Base-by-base conservation (phyloP, 2,888 invertebrate species). In the Adela reaumurella region DNA sequence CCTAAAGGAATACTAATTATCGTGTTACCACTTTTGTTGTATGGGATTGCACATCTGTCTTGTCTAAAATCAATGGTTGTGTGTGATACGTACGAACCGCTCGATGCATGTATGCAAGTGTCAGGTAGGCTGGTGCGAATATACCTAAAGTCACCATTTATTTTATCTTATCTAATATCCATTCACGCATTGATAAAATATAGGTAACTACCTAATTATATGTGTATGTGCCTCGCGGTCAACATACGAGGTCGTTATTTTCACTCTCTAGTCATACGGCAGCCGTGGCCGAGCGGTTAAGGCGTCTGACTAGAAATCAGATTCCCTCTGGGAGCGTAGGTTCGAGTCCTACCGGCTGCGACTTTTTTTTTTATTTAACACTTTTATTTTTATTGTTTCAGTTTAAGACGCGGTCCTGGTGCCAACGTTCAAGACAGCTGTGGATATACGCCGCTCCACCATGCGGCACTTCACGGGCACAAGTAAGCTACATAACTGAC, bases 391-490 rank as follows among this genome's bases (percentile, higher is more conserved):
- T 52, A 59, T 68, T 70, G 63, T 73, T 70, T n/a, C 78, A 94
- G 94, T 74, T 83, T 94, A 66, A 83, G 94, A 53, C 84, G 94
- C 64, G 90, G 92, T 51, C 91, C 94, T 47, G 94, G 94, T 56
- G 92, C 94, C 50, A 97, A 96, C 73, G 92, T 93, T 48, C 92
- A 93, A 78, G 97, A 97, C 68, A 88, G 88, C 60, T 92, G 91
- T 66, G 97, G 96, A 43, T 95, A 94, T 70, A 93, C 96, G 41
- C 90, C 94, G 20, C 84, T 97, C 46, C 97, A 97, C 69, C 94
- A 95, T 73, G 95, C 97, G 48, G 89, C 95, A 55, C 83, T 97
- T 53, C 93, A 95, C 70, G 94, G 95, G 8, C 95, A 96, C 74
- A 88, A 83, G 95, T 94, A 82, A 83, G 83, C 77, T 17, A n/a